Conservation (phyloP, 1,140 invertebrate species). For the Argopecten irradians region DNA sequence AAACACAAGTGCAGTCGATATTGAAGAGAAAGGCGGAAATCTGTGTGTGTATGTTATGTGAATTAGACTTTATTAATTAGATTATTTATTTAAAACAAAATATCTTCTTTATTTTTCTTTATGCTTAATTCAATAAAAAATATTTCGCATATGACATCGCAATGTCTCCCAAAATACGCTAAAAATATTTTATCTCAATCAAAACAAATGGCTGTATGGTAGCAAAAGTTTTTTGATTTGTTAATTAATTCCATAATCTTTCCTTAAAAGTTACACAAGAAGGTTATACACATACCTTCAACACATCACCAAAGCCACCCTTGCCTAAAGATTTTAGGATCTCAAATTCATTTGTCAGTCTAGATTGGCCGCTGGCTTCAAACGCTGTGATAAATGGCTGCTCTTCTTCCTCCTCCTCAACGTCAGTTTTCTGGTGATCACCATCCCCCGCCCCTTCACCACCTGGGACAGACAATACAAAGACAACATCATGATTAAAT, state of each 20-base stretch:
- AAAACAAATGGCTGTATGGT: no score
- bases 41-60: no score
- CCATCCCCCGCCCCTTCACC: neutral
- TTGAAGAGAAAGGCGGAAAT: no score
- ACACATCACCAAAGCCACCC: slow-evolving; percentile 96
- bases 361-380: slow-evolving; percentile 70
- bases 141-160: no score
- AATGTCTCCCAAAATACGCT: no score
- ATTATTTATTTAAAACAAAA: no score
- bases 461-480: neutral
- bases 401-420: slow-evolving; percentile 60
- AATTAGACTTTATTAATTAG: no score
- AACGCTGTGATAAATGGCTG: slow-evolving; percentile 63
- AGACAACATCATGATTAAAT: neutral
- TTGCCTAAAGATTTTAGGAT: slow-evolving; percentile 90
- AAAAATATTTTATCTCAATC: no score
- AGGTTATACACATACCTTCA: slow-evolving; percentile 84
- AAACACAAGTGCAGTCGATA: no score
- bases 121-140: no score
- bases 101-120: no score
- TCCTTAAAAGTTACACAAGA: neutral
- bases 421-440: slow-evolving; percentile 1
- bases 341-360: slow-evolving; percentile 88
- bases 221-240: no score
- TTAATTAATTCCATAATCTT: neutral